phyloP scores from a whole-genome alignment of 2,113 vertebrate genomes.

The Gymnocephalus cernua region DNA sequence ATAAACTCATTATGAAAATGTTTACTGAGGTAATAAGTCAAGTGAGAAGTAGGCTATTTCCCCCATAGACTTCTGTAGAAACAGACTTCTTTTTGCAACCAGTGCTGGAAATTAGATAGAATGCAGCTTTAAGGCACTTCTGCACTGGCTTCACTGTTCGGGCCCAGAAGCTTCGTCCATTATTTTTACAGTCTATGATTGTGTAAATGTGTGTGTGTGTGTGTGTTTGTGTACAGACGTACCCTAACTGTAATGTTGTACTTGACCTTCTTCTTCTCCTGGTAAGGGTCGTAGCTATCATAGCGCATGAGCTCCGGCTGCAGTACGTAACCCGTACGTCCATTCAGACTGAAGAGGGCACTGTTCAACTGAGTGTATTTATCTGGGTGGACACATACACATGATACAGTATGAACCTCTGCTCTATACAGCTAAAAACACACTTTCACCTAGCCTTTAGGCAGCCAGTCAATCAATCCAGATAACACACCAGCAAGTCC shows the following conservation, averaged over 20 bases:
- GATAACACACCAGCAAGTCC: not conserved
- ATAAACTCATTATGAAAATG: too few relatives aligned
- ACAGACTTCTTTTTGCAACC: too few relatives aligned
- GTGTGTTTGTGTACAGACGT: conserved; percentile 17
- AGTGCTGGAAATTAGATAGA: too few relatives aligned
- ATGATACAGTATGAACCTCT: not conserved
- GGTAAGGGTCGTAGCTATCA: conserved; percentile 89
- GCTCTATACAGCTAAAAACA: not conserved
- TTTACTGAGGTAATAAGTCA: too few relatives aligned
- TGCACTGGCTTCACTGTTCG: too few relatives aligned
- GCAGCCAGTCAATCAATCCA: not conserved
- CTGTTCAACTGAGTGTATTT: conserved; percentile 96
- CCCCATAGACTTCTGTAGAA: too few relatives aligned
- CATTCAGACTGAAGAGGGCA: conserved; percentile 93
- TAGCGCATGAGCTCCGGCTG: conserved; percentile 94
- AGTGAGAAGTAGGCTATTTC: too few relatives aligned
- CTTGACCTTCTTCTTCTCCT: conserved; percentile 85
- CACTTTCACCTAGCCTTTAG: not conserved
- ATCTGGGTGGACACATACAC: conserved; percentile 82
- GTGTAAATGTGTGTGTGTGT: conserved; percentile 1
- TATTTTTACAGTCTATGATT: too few relatives aligned
- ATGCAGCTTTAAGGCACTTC: too few relatives aligned
- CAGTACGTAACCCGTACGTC: conserved; percentile 91
- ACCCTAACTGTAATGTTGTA: conserved; percentile 84
- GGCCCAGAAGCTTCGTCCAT: too few relatives aligned